Percentiles rank a stretch among this genome's conserved stretches.
These are phyloP conservation scores for Emydoidea blandingii DNA, from an alignment of 2,797 vertebrate genomes.

Conservation along the genomic window DNA sequence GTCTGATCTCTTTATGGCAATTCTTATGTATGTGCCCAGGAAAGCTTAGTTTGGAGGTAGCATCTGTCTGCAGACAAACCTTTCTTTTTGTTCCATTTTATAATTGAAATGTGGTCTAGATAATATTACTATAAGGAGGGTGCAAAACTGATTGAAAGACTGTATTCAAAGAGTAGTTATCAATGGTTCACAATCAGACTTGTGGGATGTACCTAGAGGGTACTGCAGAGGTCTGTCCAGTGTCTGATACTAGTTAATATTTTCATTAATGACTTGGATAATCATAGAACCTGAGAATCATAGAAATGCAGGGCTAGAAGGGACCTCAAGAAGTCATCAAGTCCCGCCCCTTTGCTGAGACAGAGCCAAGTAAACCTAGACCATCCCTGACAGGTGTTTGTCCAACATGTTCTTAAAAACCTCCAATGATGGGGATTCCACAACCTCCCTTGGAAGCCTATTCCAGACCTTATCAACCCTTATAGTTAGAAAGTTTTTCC, in stretches of 20 bases:
- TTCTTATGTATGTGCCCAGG: not conserved
- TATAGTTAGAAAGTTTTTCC: not conserved
- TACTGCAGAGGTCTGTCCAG: not conserved
- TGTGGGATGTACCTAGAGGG: not conserved
- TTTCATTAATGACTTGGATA: not conserved
- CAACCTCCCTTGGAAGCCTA: not conserved
- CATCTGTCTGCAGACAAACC: not conserved
- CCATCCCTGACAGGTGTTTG: not conserved
- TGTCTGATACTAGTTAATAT: not conserved
- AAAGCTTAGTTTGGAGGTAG: fast-evolving
- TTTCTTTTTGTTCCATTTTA: not conserved
- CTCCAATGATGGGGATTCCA: not conserved
- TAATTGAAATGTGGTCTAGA: not conserved
- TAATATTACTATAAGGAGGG: not conserved
- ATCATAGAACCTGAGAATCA: not conserved
- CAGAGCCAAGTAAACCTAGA: not conserved
- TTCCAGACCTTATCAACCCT: not conserved
- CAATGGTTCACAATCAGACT: not conserved
- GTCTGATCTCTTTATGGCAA: not conserved
- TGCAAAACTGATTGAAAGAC: not conserved
- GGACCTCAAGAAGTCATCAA: not conserved
- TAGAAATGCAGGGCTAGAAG: not conserved
- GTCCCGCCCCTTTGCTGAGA: not conserved
- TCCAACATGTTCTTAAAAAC: not conserved
- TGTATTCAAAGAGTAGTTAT: not conserved